Evolutionary conservation across 35 echinoderm and acorn worm species (phyloP).

Genomic region (Heliocidaris erythrogramma): DNA sequence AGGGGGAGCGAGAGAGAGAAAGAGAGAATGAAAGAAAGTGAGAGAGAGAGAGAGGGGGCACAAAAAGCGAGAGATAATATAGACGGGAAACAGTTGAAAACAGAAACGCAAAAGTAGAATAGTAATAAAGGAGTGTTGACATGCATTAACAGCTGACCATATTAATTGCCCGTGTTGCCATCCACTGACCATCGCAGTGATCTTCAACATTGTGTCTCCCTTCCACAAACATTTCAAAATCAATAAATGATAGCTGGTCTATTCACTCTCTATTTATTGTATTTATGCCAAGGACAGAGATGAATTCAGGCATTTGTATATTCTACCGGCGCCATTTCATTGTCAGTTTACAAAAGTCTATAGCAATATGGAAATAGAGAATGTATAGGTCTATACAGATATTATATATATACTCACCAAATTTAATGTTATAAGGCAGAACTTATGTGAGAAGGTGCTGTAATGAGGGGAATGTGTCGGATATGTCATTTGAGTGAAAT

Average conservation of each 20-base stretch:
- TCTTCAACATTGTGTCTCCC: background rate
- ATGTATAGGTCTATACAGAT: background rate
- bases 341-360: background rate
- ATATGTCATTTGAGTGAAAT: too few species aligned
- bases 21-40: background rate
- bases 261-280: background rate
- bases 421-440: background rate
- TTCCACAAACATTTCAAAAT: background rate
- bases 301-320: slow-evolving; percentile 3
- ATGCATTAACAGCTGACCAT: background rate
- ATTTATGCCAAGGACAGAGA: background rate
- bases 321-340: background rate
- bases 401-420: background rate
- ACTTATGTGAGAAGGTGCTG: too few species aligned
- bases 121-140: background rate
- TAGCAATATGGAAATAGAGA: background rate
- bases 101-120: background rate
- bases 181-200: background rate
- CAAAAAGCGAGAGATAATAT: background rate
- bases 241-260: slow-evolving; percentile 1
- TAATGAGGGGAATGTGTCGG: too few species aligned
- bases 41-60: background rate
- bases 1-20: too few species aligned
- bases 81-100: background rate
- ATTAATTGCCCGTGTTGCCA: background rate